Evolutionary conservation across 2,888 invertebrate species (phyloP).

Genomic region (Drosophila glabriapex): DNA sequence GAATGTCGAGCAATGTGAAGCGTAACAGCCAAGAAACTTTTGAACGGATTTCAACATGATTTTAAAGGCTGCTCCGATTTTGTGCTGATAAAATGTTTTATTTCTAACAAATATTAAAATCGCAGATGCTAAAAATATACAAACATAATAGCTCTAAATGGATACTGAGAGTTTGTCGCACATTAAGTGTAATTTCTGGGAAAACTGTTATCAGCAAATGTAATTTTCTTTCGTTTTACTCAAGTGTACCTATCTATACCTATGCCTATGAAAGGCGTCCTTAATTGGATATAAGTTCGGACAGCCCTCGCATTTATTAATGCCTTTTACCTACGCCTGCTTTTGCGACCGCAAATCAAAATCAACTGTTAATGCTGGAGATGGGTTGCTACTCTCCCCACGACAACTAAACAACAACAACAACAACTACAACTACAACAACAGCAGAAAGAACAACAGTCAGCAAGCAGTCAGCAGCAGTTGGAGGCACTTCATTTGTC

Average conservation of each 20-base stretch:
- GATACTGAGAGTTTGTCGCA: background rate
- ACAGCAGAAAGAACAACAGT: constrained; percentile 15
- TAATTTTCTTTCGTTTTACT: background rate
- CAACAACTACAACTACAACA: constrained; percentile 5
- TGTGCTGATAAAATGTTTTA: background rate
- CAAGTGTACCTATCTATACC: background rate
- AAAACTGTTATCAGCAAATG: background rate
- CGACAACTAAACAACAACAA: constrained; percentile 9
- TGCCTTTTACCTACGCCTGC: constrained; percentile 31
- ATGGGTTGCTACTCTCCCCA: constrained; percentile 32
- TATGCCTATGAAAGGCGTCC: background rate
- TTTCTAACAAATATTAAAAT: background rate
- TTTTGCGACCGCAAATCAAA: constrained; percentile 67
- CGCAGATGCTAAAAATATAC: background rate
- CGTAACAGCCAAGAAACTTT: background rate
- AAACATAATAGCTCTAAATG: background rate
- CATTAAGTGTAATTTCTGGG: background rate
- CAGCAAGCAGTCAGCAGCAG: constrained; percentile 40
- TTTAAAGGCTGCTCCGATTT: background rate
- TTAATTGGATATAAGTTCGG: constrained; percentile 10
- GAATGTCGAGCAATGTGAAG: background rate
- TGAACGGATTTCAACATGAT: background rate
- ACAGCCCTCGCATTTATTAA: constrained; percentile 51
- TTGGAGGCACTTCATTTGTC: constrained; percentile 68
- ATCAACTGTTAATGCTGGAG: constrained; percentile 61